A percentile compares a stretch with the other conserved stretches of the same genome.
phyloP scores from a whole-genome alignment of 1,140 invertebrate species.

The Sweltsa coloradensis region DNA sequence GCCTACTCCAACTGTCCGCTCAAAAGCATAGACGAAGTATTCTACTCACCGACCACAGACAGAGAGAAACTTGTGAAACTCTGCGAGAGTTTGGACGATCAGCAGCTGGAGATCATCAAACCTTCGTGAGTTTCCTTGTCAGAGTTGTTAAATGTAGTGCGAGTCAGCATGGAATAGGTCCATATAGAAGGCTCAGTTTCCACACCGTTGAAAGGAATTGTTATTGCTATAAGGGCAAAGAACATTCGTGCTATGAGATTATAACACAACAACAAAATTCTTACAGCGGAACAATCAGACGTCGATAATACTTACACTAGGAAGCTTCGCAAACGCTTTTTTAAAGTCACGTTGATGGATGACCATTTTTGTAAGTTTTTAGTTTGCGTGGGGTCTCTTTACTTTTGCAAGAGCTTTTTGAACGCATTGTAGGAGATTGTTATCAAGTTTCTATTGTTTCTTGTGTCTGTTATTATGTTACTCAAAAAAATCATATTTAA shows the following conservation, averaged over 20 bases:
- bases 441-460: too few species aligned
- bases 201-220: not conserved
- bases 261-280: too few species aligned
- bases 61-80: constrained; percentile 42
- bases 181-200: not conserved
- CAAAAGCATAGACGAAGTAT: constrained; percentile 41
- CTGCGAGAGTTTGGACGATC: constrained; percentile 38
- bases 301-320: too few species aligned
- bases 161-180: not conserved
- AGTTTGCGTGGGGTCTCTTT: too few species aligned
- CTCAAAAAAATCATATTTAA: too few species aligned
- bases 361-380: too few species aligned
- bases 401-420: too few species aligned
- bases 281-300: too few species aligned
- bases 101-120: constrained; percentile 34
- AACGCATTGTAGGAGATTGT: too few species aligned
- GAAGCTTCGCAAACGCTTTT: too few species aligned
- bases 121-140: constrained; percentile 33
- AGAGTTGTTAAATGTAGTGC: not conserved
- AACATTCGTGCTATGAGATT: constrained; percentile 3
- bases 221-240: not conserved
- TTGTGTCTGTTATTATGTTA: too few species aligned
- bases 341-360: too few species aligned
- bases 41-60: constrained; percentile 54
- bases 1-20: constrained; percentile 53